Evolutionary conservation across 2,888 invertebrate genomes (phyloP).

Genomic region (Macrosoma leucophasiata): DNA sequence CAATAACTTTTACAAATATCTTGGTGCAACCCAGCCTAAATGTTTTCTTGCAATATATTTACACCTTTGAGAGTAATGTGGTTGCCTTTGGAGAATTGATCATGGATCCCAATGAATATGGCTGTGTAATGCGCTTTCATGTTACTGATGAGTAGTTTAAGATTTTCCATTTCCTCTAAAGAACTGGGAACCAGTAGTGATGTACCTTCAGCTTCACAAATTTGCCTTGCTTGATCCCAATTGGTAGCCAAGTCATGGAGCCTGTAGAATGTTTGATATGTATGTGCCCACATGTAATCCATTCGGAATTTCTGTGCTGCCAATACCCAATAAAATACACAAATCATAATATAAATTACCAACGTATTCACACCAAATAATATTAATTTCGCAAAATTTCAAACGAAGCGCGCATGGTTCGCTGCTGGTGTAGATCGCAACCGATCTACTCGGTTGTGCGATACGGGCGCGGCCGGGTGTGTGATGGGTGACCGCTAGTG

Average conservation of each 20-base stretch:
- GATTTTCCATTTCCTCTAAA: slow-evolving; percentile 42
- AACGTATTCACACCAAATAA: too few species aligned
- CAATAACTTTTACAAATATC: too few species aligned
- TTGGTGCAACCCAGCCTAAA: too few species aligned
- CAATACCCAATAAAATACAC: slow-evolving; percentile 11
- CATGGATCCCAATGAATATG: slow-evolving; percentile 42
- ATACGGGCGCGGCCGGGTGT: too few species aligned
- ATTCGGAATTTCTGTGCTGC: slow-evolving; percentile 42
- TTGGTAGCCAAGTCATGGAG: slow-evolving; percentile 41
- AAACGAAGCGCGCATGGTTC: too few species aligned
- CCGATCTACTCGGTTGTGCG: too few species aligned
- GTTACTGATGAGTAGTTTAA: slow-evolving; percentile 42
- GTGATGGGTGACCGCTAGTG: too few species aligned
- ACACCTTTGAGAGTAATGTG: slow-evolving; percentile 41
- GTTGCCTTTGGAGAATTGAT: slow-evolving; percentile 39
- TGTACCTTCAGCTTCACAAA: slow-evolving; percentile 44
- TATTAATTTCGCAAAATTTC: too few species aligned
- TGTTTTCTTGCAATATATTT: too few species aligned
- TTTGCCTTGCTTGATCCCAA: slow-evolving; percentile 42
- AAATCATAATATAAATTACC: too few species aligned
- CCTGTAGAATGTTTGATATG: slow-evolving; percentile 40
- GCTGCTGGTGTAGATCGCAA: too few species aligned
- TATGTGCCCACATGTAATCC: slow-evolving; percentile 45
- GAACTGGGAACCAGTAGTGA: slow-evolving; percentile 37
- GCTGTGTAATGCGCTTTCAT: slow-evolving; percentile 44